Percentiles rank a stretch among this genome's conserved stretches.
phyloP scores from a whole-genome alignment of 2,888 invertebrate genomes.

The Perizoma affinitatum region DNA sequence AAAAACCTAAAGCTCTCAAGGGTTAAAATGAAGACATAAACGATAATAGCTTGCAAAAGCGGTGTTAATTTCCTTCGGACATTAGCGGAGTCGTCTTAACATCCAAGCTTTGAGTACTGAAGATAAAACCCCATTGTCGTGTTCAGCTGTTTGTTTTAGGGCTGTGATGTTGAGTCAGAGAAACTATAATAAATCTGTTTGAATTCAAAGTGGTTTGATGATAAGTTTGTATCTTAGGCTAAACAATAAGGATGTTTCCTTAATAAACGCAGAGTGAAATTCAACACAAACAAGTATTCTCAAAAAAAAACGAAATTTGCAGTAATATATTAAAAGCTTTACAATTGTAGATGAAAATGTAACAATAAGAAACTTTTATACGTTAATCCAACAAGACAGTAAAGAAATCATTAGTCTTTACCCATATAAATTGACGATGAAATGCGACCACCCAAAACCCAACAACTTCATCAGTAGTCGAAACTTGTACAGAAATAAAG shows the following conservation, averaged over 20 bases:
- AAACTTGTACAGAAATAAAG: conserved; percentile 28
- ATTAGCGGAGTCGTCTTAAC: conserved; percentile 68
- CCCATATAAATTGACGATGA: conserved; percentile 9
- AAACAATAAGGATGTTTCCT: no score
- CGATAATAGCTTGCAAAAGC: conserved; percentile 61
- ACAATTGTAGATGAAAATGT: no score
- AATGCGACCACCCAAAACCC: conserved; percentile 24
- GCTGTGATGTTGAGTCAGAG: conserved; percentile 29
- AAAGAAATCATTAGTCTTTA: neutral
- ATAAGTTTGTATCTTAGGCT: neutral
- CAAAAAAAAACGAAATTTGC: no score
- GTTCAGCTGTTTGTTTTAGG: conserved; percentile 58
- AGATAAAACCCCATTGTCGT: conserved; percentile 64
- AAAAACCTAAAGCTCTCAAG: conserved; percentile 48
- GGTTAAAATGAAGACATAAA: conserved; percentile 70
- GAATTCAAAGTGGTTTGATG: neutral
- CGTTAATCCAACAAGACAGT: no score
- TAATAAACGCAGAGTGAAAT: no score
- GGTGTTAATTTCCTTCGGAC: conserved; percentile 67
- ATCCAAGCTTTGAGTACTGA: conserved; percentile 53
- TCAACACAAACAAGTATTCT: no score
- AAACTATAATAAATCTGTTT: no score
- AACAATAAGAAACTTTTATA: no score
- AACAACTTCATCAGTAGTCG: conserved; percentile 25
- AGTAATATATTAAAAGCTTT: no score